phyloP scores from a whole-genome alignment of 1,140 invertebrate genomes.

The Heliothis subflexa region DNA sequence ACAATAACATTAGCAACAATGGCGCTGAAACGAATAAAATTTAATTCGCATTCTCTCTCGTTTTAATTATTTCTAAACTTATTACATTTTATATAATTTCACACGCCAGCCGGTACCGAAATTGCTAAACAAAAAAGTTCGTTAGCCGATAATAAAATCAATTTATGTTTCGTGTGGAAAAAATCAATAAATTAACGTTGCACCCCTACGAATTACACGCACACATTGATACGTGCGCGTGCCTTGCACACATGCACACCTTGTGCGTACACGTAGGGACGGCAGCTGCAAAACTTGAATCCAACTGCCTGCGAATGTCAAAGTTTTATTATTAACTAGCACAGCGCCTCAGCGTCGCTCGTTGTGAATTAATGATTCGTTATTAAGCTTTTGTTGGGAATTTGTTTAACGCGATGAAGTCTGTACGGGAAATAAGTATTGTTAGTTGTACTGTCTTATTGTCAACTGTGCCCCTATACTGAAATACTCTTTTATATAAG shows the following conservation, averaged over 20 bases:
- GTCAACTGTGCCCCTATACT: no score
- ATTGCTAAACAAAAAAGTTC: constrained; percentile 42
- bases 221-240: constrained; percentile 59
- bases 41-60: neutral
- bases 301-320: constrained; percentile 68
- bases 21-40: constrained; percentile 6
- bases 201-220: constrained; percentile 47
- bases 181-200: constrained; percentile 52
- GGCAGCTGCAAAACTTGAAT: constrained; percentile 82
- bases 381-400: constrained; percentile 41
- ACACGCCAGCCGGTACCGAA: constrained; percentile 29
- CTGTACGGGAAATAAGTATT: neutral
- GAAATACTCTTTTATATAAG: no score
- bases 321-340: constrained; percentile 74
- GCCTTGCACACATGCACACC: constrained; percentile 48
- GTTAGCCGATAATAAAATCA: constrained; percentile 49
- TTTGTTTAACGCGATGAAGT: constrained; percentile 31
- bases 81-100: constrained; percentile 19
- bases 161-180: constrained; percentile 45
- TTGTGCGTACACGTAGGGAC: constrained; percentile 57
- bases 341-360: constrained; percentile 14
- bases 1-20: constrained; percentile 28
- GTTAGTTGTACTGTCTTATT: neutral
- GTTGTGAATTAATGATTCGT: constrained; percentile 50
- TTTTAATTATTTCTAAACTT: constrained; percentile 11